Base-by-base conservation (phyloP, 1,140 invertebrate species). In the Drosophila bifasciata region DNA sequence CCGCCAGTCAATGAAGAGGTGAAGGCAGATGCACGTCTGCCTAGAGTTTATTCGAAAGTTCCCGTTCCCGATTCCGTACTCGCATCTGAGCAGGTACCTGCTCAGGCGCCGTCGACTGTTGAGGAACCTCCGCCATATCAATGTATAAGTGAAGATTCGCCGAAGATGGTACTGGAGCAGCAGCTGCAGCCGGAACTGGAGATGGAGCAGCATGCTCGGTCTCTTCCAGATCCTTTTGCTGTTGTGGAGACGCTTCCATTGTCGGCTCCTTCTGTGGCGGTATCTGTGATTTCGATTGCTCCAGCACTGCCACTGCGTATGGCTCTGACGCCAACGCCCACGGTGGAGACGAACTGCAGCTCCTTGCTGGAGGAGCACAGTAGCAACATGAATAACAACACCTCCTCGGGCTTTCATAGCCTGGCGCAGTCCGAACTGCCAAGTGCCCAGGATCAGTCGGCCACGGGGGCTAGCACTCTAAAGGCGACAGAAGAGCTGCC, bases 361-460 rank as follows among this genome's bases (percentile, higher is more conserved):
- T 64, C 62, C 0, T 11, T 88, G 15, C 51, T 77, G 45, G 83
- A 86, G 36, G 83, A 84, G 58, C 80, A 88, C 46, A 83, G 60
- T 67, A 88, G 83, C 75, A 88, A 88, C 16, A 45, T 88, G 58
- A 91, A 86, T 60, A 90, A 91, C 68, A 91, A 91, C 68, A 91
- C 89, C 2, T 90, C 89, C 5, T 90, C 89, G 3, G 89, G 89
- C 0, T 90, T 90, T 13, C 89, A 90, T 11, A 90, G 89, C 6
- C 57, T 85, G 28, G 80, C 84, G 0, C 88, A 89, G 40, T 78
- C 81, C 2, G 85, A 86, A 41, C 32, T 69, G 15, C 57, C 72
- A n/a, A 0, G 13, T 39, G 0, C 4, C 32, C 15, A 51, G 21
- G 23, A 45, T 2, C 25, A 32, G 25, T 23, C 40, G 4, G n/a